These are phyloP conservation scores for Mastomys natalensis DNA, from an alignment of 2,113 vertebrate species.

Conservation along the genomic window DNA sequence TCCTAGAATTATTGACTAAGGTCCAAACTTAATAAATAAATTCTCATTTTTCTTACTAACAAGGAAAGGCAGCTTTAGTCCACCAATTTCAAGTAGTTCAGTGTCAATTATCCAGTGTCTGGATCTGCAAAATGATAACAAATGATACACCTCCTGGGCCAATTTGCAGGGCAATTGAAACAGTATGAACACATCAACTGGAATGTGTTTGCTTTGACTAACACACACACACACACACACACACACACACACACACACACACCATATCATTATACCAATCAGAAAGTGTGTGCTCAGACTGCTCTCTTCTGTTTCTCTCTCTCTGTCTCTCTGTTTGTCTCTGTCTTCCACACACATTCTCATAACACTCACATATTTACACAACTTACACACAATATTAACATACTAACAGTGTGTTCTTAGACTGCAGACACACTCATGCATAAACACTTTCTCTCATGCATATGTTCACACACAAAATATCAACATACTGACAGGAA, in stretches of 20 bases:
- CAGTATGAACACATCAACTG: neutral
- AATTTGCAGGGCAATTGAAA: neutral
- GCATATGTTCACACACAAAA: neutral
- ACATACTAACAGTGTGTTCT: neutral
- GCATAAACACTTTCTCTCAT: neutral
- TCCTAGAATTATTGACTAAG: conserved; percentile 50
- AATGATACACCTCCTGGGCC: conserved; percentile 28
- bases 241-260: neutral
- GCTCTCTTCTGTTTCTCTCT: neutral
- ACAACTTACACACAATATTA: neutral
- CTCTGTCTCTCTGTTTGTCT: no score
- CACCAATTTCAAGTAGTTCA: neutral
- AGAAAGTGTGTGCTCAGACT: neutral
- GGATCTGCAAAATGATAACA: conserved; percentile 6
- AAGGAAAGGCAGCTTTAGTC: conserved; percentile 36
- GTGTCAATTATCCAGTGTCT: conserved; percentile 33
- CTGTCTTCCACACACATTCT: neutral
- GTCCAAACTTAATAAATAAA: conserved; percentile 70
- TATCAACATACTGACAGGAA: neutral
- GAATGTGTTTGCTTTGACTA: neutral
- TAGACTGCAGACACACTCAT: neutral
- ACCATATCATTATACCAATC: neutral
- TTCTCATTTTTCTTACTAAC: conserved; percentile 53
- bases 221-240: neutral
- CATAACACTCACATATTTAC: neutral